A percentile compares a stretch with the other conserved stretches of the same genome.
Evolutionary conservation across 2,797 vertebrate species (phyloP).

Genomic region (Acestrorhynchus altus): DNA sequence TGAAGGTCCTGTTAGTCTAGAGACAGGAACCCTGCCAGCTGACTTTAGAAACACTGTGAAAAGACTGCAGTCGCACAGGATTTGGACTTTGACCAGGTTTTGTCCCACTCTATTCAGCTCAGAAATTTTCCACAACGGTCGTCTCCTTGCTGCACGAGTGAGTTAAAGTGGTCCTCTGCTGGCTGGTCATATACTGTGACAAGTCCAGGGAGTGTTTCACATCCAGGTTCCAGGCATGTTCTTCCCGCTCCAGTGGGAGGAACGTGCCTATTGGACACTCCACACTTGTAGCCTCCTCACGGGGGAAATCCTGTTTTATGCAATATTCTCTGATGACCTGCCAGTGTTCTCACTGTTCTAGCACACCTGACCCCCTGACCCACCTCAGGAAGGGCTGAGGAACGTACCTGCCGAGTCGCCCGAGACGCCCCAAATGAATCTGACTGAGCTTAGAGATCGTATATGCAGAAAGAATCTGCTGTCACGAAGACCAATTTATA

Average conservation of each 20-base stretch:
- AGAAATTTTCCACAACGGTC: neutral
- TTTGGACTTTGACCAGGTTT: too few relatives aligned
- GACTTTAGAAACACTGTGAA: constrained; percentile 38
- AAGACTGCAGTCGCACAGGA: constrained; percentile 23
- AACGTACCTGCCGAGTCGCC: neutral
- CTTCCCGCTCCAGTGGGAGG: neutral
- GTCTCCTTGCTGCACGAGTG: neutral
- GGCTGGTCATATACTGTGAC: neutral
- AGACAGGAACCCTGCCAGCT: neutral
- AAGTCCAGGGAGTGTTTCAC: neutral
- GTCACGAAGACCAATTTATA: too few relatives aligned
- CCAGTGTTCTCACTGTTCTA: neutral
- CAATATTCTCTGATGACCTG: neutral
- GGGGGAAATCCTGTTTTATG: neutral
- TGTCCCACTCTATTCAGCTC: neutral
- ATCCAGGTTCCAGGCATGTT: neutral
- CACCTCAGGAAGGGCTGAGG: neutral
- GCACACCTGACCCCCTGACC: neutral
- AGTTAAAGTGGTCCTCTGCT: constrained; percentile 6
- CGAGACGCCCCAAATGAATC: too few relatives aligned
- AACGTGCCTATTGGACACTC: neutral
- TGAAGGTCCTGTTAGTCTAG: neutral
- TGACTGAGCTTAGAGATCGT: too few relatives aligned
- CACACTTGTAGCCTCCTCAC: neutral
- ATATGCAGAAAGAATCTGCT: too few relatives aligned